phyloP scores from a whole-genome alignment of 2,888 invertebrate species.

The Thereva nobilitata region DNA sequence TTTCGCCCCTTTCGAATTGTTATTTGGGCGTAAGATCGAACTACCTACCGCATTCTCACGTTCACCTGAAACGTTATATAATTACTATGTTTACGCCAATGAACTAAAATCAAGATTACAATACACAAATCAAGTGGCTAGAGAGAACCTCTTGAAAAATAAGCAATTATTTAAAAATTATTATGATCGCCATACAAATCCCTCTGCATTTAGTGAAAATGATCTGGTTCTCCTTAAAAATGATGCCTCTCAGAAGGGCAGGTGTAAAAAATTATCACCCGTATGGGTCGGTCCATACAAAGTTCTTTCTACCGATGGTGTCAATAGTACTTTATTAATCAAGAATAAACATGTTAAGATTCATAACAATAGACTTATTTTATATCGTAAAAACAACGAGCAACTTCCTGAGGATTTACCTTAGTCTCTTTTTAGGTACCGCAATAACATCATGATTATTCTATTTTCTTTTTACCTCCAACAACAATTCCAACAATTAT shows the following conservation, averaged over 20 bases:
- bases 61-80: neutral
- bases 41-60: neutral
- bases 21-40: neutral
- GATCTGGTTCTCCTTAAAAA: too few species aligned
- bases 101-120: slow-evolving; percentile 1
- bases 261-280: too few species aligned
- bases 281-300: too few species aligned
- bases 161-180: neutral
- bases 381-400: neutral
- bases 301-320: too few species aligned
- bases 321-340: too few species aligned
- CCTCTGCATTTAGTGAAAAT: too few species aligned
- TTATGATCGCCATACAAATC: too few species aligned
- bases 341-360: too few species aligned
- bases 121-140: neutral
- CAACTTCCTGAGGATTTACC: too few species aligned
- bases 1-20: neutral
- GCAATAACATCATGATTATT: neutral
- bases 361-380: too few species aligned
- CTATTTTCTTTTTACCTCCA: neutral
- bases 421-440: neutral
- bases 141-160: neutral
- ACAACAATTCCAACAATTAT: neutral
- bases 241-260: too few species aligned
- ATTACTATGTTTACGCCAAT: slow-evolving; percentile 7